Evolutionary conservation across 2,113 vertebrate species (phyloP).

Genomic region (Entelurus aequoreus): DNA sequence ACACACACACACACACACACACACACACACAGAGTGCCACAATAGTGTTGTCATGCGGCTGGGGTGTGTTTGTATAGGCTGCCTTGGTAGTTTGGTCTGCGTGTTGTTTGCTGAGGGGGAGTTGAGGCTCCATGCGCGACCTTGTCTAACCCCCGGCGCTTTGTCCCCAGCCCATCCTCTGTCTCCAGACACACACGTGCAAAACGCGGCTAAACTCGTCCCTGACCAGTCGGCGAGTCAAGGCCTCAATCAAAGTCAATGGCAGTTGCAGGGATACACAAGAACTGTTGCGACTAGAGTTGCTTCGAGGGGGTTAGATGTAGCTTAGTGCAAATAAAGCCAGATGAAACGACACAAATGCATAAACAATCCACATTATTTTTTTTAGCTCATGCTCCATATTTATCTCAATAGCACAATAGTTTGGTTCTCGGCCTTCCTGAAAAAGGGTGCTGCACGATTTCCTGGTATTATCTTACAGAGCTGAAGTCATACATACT

Average conservation of each 20-base stretch:
- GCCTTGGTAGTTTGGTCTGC: conserved; percentile 43
- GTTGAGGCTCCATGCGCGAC: conserved; percentile 52
- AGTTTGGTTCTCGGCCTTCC: conserved; percentile 26
- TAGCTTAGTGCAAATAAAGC: not conserved
- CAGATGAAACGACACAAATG: conserved; percentile 5
- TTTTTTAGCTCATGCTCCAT: conserved; percentile 5
- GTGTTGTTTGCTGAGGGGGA: conserved; percentile 50
- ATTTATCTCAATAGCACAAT: conserved; percentile 48
- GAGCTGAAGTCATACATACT: conserved; percentile 28
- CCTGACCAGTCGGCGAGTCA: not conserved
- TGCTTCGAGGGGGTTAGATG: not conserved
- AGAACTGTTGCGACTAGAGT: too few relatives aligned
- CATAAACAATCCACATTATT: not conserved
- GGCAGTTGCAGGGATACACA: not conserved
- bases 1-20: conserved; percentile 27
- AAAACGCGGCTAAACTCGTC: not conserved
- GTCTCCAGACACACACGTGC: conserved; percentile 32
- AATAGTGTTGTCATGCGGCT: conserved; percentile 50
- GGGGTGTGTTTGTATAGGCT: conserved; percentile 40
- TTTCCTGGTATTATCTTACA: conserved; percentile 55
- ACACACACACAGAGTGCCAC: conserved; percentile 31
- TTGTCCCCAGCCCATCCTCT: conserved; percentile 41
- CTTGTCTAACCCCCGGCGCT: conserved; percentile 33
- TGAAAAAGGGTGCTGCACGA: conserved; percentile 25
- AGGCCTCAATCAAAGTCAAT: not conserved